A percentile compares a stretch with the other conserved stretches of the same genome.
phyloP scores from a whole-genome alignment of 2,113 vertebrate genomes.

The Carassius auratus region DNA sequence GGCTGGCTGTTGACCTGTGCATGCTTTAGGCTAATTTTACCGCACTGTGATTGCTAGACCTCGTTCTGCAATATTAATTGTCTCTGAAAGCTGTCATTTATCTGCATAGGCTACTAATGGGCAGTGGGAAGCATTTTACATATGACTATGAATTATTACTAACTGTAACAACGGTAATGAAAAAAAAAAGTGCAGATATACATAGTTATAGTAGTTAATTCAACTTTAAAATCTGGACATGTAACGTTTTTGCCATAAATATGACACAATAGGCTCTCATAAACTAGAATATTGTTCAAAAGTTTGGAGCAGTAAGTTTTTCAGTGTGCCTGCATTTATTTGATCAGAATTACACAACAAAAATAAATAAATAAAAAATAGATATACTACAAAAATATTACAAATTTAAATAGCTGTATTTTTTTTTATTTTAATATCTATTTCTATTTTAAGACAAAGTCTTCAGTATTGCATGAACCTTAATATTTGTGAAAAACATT shows the following conservation, averaged over 20 bases:
- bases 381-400: too few relatives aligned
- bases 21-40: constrained; percentile 18
- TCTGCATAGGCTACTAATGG: background rate
- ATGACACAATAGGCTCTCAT: background rate
- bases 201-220: background rate
- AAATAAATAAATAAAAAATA: too few relatives aligned
- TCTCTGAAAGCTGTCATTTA: background rate
- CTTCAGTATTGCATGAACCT: background rate
- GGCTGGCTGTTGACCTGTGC: constrained; percentile 28
- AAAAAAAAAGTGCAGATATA: background rate
- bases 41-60: constrained; percentile 8
- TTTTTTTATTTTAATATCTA: too few relatives aligned
- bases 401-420: background rate
- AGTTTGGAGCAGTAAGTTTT: background rate
- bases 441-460: background rate
- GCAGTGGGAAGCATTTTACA: background rate
- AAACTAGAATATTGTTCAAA: background rate
- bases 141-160: background rate
- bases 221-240: background rate
- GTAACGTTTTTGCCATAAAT: background rate
- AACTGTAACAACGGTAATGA: background rate
- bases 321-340: background rate
- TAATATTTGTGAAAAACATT: background rate
- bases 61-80: constrained; percentile 13
- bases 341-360: background rate